Percentiles rank a stretch among this genome's conserved stretches.
These are phyloP conservation scores for Leptoclinus maculatus DNA, from an alignment of 2,797 vertebrate species.

Conservation along the genomic window DNA sequence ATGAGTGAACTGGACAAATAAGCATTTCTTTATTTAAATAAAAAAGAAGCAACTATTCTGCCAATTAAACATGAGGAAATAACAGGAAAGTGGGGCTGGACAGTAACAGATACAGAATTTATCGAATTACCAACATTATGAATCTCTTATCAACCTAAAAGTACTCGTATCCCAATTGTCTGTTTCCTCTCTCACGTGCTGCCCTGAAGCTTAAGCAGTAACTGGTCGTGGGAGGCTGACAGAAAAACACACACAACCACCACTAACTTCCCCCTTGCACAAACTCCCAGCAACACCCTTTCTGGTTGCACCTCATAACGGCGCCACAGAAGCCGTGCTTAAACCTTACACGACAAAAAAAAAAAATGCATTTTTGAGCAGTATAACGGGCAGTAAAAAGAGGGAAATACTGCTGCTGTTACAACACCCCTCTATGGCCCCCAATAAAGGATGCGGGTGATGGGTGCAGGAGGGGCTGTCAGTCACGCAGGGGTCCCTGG, in stretches of 20 bases:
- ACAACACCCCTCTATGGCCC: conserved; percentile 67
- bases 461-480: conserved; percentile 82
- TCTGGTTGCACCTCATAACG: conserved; percentile 51
- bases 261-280: conserved; percentile 46
- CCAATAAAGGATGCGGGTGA: conserved; percentile 79
- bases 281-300: conserved; percentile 43
- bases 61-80: conserved; percentile 7
- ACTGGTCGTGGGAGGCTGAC: conserved; percentile 42
- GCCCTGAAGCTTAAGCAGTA: conserved; percentile 5
- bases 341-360: conserved; percentile 17
- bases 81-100: neutral
- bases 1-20: neutral
- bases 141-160: neutral
- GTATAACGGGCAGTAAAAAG: conserved; percentile 60
- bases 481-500: conserved; percentile 80
- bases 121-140: neutral
- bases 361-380: conserved; percentile 53
- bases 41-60: neutral
- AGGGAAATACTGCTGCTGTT: conserved; percentile 64
- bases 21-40: neutral
- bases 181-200: conserved; percentile 16
- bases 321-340: conserved; percentile 22
- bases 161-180: neutral
- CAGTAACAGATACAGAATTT: neutral
- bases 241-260: conserved; percentile 36